These are phyloP conservation scores for Otis tarda DNA, from an alignment of 2,113 vertebrate species.

Conservation along the genomic window DNA sequence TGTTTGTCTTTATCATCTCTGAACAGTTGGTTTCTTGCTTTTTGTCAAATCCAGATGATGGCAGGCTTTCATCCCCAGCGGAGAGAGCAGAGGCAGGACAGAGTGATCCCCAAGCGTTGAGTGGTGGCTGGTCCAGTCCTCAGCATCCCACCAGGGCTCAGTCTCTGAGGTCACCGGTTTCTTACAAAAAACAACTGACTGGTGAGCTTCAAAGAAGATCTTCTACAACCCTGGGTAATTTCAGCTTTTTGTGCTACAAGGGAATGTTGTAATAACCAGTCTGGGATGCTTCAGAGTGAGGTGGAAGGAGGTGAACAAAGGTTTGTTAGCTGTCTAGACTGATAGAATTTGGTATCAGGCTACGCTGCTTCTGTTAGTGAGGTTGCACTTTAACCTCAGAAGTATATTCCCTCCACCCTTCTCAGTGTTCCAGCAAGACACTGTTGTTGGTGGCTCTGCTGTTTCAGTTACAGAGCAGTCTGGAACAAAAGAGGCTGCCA, in stretches of 20 bases:
- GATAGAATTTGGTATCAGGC: background rate
- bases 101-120: constrained; percentile 75
- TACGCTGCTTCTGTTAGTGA: background rate
- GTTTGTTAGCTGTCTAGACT: background rate
- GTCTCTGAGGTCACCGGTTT: constrained; percentile 74
- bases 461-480: background rate
- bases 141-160: constrained; percentile 79
- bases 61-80: constrained; percentile 69
- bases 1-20: background rate
- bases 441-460: background rate
- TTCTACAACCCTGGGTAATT: constrained; percentile 84
- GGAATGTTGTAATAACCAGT: background rate
- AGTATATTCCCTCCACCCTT: background rate
- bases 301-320: background rate
- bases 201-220: constrained; percentile 85
- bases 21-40: background rate
- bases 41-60: constrained; percentile 76
- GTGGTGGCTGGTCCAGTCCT: constrained; percentile 85
- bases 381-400: background rate
- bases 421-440: background rate
- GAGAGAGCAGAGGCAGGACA: constrained; percentile 82
- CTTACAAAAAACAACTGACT: constrained; percentile 82
- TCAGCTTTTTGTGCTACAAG: background rate
- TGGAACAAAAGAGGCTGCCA: background rate
- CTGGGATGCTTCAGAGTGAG: background rate